Conservation (phyloP, 2,113 vertebrate species). For the Connochaetes taurinus region DNA sequence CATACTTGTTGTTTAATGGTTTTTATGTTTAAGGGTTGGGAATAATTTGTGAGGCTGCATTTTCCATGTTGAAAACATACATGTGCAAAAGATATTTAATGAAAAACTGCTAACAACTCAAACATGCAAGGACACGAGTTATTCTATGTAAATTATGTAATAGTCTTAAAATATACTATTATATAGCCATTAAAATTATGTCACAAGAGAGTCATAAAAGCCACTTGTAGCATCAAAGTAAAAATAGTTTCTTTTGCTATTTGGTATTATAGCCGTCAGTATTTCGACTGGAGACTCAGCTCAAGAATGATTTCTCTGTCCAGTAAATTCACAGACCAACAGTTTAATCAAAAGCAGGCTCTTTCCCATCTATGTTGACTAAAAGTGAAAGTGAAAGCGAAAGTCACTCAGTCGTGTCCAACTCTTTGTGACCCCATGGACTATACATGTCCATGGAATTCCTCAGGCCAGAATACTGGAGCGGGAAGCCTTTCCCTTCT, state of each 20-base stretch:
- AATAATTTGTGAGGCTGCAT: not conserved
- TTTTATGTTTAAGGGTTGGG: not conserved
- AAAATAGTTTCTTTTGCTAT: not conserved
- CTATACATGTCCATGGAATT: not conserved
- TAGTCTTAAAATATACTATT: slow-evolving; percentile 3
- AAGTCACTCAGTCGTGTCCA: not conserved
- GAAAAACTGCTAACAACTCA: slow-evolving; percentile 11
- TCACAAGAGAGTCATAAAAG: not conserved
- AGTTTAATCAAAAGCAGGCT: not conserved
- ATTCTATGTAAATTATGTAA: not conserved
- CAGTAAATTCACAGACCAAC: not conserved
- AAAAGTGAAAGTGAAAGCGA: not conserved
- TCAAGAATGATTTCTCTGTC: not conserved
- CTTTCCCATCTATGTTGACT: not conserved
- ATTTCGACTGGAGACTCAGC: not conserved
- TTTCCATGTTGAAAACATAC: slow-evolving; percentile 17
- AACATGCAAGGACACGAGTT: not conserved
- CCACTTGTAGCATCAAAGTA: not conserved
- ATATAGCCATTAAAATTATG: not conserved
- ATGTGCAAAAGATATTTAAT: not conserved
- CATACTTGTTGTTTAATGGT: not conserved
- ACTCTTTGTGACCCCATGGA: not conserved
- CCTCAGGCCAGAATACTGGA: not conserved
- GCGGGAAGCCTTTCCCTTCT: not conserved
- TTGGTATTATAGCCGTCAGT: not conserved